A percentile compares a stretch with the other conserved stretches of the same genome.
Conservation (phyloP, 2,113 vertebrate species). For the Xiphophorus couchianus region DNA sequence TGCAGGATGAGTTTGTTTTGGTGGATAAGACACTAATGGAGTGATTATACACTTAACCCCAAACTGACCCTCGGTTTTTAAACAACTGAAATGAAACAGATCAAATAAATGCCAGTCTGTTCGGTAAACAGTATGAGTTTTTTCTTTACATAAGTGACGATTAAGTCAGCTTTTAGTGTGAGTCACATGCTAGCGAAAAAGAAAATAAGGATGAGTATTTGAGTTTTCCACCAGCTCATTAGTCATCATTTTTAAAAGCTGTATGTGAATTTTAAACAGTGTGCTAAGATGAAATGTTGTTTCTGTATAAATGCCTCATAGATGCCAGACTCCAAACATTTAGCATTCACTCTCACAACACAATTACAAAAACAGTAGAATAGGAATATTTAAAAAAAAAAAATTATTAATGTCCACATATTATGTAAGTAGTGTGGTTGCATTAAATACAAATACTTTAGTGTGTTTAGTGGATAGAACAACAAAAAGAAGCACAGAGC, state of each 20-base stretch:
- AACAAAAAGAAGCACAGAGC: too few relatives aligned
- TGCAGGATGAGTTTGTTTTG: constrained; percentile 1
- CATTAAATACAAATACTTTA: too few relatives aligned
- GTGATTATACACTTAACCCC: neutral
- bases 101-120: neutral
- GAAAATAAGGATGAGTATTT: neutral
- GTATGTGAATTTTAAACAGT: neutral
- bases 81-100: neutral
- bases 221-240: constrained; percentile 10
- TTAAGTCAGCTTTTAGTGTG: neutral
- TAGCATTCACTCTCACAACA: too few relatives aligned
- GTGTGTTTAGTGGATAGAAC: too few relatives aligned
- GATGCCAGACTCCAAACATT: too few relatives aligned
- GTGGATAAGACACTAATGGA: constrained; percentile 9
- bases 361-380: too few relatives aligned
- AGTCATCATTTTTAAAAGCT: neutral
- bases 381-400: too few relatives aligned
- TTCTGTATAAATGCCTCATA: neutral
- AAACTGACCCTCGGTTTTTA: neutral
- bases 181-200: neutral
- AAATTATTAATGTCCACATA: too few relatives aligned
- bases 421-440: too few relatives aligned
- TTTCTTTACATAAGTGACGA: neutral
- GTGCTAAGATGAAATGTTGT: too few relatives aligned
- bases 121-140: neutral